These are phyloP conservation scores for Pherbina coryleti DNA, from an alignment of 2,888 invertebrate species.

Conservation along the genomic window DNA sequence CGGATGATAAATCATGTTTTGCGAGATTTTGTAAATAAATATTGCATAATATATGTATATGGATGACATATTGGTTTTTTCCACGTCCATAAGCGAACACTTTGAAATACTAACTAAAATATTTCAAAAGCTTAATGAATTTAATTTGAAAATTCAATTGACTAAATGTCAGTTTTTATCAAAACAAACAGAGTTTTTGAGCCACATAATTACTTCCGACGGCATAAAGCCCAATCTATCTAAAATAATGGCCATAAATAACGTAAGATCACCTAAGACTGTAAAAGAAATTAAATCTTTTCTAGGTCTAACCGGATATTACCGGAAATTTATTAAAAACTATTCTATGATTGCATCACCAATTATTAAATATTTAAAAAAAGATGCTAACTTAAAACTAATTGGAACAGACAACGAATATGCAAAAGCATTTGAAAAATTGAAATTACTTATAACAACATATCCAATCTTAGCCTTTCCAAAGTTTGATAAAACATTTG, in stretches of 20 bases:
- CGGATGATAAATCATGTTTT: constrained; percentile 17
- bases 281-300: neutral
- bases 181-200: neutral
- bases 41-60: constrained; percentile 28
- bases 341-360: neutral
- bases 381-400: neutral
- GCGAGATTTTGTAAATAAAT: constrained; percentile 12
- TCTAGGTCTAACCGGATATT: neutral
- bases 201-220: neutral
- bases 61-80: constrained; percentile 24
- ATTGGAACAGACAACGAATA: neutral
- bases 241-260: neutral
- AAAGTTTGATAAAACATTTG: neutral
- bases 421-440: neutral
- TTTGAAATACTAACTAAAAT: constrained; percentile 7
- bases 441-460: neutral
- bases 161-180: neutral
- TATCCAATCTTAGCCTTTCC: neutral
- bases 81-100: constrained; percentile 15
- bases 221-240: neutral
- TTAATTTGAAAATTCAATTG: neutral
- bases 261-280: neutral
- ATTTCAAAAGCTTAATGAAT: constrained; percentile 13
- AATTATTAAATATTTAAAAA: neutral
- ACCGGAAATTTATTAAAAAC: neutral